These are phyloP conservation scores for Vanessa tameamea DNA, from an alignment of 1,140 invertebrate genomes.

Conservation along the genomic window DNA sequence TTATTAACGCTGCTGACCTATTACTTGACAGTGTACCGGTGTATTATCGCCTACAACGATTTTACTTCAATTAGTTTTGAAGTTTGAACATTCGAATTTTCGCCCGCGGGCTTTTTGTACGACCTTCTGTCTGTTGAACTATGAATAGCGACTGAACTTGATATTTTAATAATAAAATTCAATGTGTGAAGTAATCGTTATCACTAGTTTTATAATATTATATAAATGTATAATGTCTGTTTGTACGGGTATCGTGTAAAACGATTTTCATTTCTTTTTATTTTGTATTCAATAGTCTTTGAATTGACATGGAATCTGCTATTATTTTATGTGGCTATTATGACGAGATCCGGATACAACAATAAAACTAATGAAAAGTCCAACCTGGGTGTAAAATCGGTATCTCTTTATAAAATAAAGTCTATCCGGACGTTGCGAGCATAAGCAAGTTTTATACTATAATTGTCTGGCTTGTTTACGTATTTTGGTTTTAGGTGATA, in stretches of 20 bases:
- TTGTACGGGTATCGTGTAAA: not conserved
- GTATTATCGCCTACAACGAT: slow-evolving; percentile 24
- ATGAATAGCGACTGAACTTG: not conserved
- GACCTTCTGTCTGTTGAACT: slow-evolving; percentile 14
- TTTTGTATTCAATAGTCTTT: no score
- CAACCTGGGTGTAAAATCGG: no score
- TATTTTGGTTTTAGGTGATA: no score
- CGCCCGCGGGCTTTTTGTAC: slow-evolving; percentile 4
- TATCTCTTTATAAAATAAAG: no score
- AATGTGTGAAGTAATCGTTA: slow-evolving; percentile 6
- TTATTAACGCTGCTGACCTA: slow-evolving; percentile 20
- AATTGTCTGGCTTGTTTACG: no score
- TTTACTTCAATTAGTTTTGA: slow-evolving; percentile 28
- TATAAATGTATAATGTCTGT: not conserved
- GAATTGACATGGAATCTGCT: no score
- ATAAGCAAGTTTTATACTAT: no score
- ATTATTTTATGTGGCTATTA: no score
- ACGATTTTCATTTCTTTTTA: no score
- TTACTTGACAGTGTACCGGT: slow-evolving; percentile 20
- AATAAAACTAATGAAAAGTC: no score
- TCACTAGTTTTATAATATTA: not conserved
- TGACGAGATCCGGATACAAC: no score
- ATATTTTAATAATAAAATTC: slow-evolving; percentile 4
- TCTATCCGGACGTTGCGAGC: no score
- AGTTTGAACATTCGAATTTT: slow-evolving; percentile 14